Conservation (phyloP, 2,797 vertebrate genomes). For the Spatula clypeata region DNA sequence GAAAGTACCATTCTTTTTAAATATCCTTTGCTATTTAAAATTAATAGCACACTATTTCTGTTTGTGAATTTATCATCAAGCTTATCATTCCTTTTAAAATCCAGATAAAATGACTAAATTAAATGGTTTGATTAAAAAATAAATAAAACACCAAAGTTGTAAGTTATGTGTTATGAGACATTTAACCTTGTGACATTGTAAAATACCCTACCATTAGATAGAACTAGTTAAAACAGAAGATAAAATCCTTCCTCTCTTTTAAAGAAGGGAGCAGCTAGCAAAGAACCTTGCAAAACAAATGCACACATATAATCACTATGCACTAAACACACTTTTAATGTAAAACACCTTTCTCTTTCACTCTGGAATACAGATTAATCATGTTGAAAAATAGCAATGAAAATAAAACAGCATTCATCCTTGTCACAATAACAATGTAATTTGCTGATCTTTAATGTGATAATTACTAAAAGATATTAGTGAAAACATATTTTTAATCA, state of each 20-base stretch:
- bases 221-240: not conserved
- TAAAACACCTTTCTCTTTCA: conserved; percentile 11
- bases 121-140: not conserved
- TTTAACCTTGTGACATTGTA: not conserved
- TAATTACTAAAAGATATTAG: not conserved
- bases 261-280: not conserved
- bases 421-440: not conserved
- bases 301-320: not conserved
- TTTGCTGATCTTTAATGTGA: not conserved
- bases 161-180: not conserved
- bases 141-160: not conserved
- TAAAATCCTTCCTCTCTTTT: not conserved
- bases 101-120: not conserved
- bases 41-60: not conserved
- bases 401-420: not conserved
- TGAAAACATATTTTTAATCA: not conserved
- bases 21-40: not conserved
- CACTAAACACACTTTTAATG: not conserved
- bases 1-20: not conserved
- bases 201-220: not conserved
- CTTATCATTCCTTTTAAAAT: not conserved
- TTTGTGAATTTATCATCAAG: not conserved
- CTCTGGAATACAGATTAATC: not conserved
- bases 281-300: not conserved
- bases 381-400: not conserved